Evolutionary conservation across 2,888 invertebrate genomes (phyloP), one percentile per base, ranked within the genome.

Genomic region (Branchipolynoe longqiensis): DNA sequence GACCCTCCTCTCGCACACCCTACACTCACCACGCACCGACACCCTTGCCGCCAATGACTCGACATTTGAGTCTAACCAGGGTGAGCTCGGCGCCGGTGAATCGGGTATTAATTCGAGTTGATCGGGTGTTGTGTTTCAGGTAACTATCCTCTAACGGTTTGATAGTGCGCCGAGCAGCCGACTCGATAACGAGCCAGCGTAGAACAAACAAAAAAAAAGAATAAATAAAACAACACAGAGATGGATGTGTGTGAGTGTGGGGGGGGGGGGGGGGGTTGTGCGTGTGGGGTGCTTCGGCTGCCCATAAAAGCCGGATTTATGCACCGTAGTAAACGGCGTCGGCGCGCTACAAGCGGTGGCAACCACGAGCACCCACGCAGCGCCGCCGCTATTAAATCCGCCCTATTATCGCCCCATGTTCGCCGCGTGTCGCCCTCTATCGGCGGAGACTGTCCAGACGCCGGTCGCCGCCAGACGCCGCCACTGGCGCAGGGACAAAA

Each of bases 81-180:
- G n/a, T n/a, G n/a, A n/a, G n/a, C n/a, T n/a, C n/a, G n/a, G n/a
- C n/a, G n/a, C n/a, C 62, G 62, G 69, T 78, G 41, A 31, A 78
- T 40, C 78, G 78, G 41, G 78, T 54, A 48, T 78, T 78, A 78
- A 78, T 78, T 78, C 69, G 48, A 12, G n/a, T 78, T 78, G 31
- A 78, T 48, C 33, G 78, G 78, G 78, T 69, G 78, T 78, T 78
- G 78, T 78, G 78, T 78, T 78, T 48, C 78, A 48, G 78, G 48
- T 78, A 78, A 78, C 41, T 78, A 48, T 54, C 78, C 14, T 28
- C 78, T 78, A 78, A 78, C 78, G 78, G 41, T 41, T 78, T 48
- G 78, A 78, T 78, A 78, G 78, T 33, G 31, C 69, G 48, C 48
- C 18, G 12, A 78, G 78, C n/a, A 28, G 41, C 48, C 48, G 78